Base-by-base conservation (phyloP, 2,888 invertebrate species). In the Eueremaeus valkanovi region DNA sequence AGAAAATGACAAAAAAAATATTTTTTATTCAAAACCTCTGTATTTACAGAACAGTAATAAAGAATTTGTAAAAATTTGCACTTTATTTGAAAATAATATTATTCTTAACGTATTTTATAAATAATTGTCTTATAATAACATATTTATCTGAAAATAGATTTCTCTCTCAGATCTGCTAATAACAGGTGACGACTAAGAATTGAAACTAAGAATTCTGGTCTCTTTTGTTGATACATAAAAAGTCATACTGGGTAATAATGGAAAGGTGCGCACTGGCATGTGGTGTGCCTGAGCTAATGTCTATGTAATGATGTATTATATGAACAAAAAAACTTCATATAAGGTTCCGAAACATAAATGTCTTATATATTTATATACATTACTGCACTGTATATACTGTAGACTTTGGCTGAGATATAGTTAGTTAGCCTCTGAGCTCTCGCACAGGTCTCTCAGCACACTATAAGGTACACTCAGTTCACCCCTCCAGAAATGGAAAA, bases 131-230 rank as follows among this genome's bases (percentile, higher is more conserved):
- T n/a, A n/a, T n/a, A n/a, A n/a, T n/a, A n/a, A n/a, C n/a, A n/a
- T n/a, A n/a, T n/a, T n/a, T n/a, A n/a, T n/a, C n/a, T 40, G 5
- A 11, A 40, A 40, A 40, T 18, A 18, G 13, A 45, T 18, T 45
- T 45, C 45, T 13, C 18, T 18, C 45, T 18, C 36, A 8, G 36
- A 36, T 36, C 11, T 45, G 6, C 61, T 61, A 61, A 61, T 61
- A 61, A 61, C 61, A 61, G 61, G 31, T 31, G 61, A 61, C 61
- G 61, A 61, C 6, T 58, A n/a, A n/a, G n/a, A n/a, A 58, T 61
- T 61, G 24, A 61, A 31, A 31, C 55, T 55, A 55, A 16, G 55
- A 55, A 55, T 27, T 61, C 18, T 61, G 31, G 61, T 27, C 61
- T 61, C 61, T 61, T 58, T 61, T 61, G 61, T 61, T 61, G 61